Evolutionary conservation across 2,888 invertebrate genomes (phyloP), one percentile per base, ranked within the genome.

Genomic region (Tenodera sinensis): DNA sequence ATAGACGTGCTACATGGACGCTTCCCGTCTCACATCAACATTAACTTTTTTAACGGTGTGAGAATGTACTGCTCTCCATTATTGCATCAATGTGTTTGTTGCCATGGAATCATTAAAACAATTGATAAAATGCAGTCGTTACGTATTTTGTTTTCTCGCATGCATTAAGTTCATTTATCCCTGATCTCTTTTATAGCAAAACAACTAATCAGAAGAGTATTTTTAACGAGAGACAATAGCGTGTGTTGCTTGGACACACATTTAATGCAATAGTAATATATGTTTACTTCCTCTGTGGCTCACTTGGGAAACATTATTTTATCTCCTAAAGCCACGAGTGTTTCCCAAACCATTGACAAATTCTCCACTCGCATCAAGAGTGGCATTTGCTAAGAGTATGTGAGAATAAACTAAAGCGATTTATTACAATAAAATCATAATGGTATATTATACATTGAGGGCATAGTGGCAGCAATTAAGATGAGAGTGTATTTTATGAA

Each of bases 81-180:
- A 90, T 90, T 90, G 88, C 91, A 90, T 91, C 91, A 91, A 91
- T 91, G 91, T 91, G 91, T 91, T 91, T 91, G 91, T 91, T 91
- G 88, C 87, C 34, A 87, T 87, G 81, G 89, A 85, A 89, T 90
- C 90, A 89, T 91, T 91, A 91, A 91, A 91, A 91, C 91, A 91
- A 91, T 91, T 90, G 91, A 91, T 91, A 90, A 90, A 90, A 87
- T 87, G 88, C 87, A 83, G 83, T 34, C 87, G 87, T 87, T 87
- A 83, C 30, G 30, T 81, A 81, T 87, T 87, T 87, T 87, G 30
- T 20, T 34, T 25, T 83, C 34, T 87, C 87, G 34, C 87, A 42
- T 71, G 54, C 25, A 71, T 71, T 71, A 71, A 71, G 54, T 71
- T 20, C 54, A 20, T 71, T 71, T 25, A 71, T 25, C 20, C 54